Base-by-base conservation (phyloP, 2,797 vertebrate genomes). In the Sphaeramia orbicularis region DNA sequence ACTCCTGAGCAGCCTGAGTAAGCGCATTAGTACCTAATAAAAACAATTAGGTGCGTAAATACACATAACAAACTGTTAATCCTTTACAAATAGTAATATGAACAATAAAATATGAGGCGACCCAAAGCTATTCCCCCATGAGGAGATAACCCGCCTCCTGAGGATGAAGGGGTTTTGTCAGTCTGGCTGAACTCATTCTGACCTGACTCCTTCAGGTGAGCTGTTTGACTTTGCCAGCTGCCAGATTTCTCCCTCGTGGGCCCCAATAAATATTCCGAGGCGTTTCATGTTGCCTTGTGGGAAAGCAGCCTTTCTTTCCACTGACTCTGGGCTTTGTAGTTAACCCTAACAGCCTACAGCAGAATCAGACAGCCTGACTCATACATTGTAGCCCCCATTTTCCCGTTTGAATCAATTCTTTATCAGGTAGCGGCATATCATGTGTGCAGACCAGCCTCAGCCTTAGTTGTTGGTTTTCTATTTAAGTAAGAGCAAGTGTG, bases 181-280 rank as follows among this genome's bases (percentile, higher is more conserved):
- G 44, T 62, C 24, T 51, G 32, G 63, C 71, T 87, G 75, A 86
- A 84, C 80, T 86, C 32, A 2, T 19, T 15, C 45, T 71, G 84
- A 80, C 80, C 87, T 27, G 35, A 52, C 61, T 80, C 48, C 61
- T 82, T 76, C 48, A 86, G 82, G 81, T 86, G 77, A 85, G 81
- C 64, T 76, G 56, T 84, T 87, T 83, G 80, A 88, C 80, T 80
- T 79, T 78, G 74, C 84, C 74, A 74, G 69, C 67, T 83, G 82
- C 65, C 81, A 73, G 67, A 68, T 71, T 10, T 8, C 76, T 86
- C 81, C 86, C 69, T 32, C 8, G 27, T 48, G 77, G 77, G 55
- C 63, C 27, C 24, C 51, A 66, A 65, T 80, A 88, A 85, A 91
- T 85, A 86, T 86, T 88, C 74, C 32, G 61, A 75, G 70, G 49